A percentile compares a stretch with the other conserved stretches of the same genome.
phyloP scores from a whole-genome alignment of 1,140 invertebrate genomes.

The Microplitis mediator region DNA sequence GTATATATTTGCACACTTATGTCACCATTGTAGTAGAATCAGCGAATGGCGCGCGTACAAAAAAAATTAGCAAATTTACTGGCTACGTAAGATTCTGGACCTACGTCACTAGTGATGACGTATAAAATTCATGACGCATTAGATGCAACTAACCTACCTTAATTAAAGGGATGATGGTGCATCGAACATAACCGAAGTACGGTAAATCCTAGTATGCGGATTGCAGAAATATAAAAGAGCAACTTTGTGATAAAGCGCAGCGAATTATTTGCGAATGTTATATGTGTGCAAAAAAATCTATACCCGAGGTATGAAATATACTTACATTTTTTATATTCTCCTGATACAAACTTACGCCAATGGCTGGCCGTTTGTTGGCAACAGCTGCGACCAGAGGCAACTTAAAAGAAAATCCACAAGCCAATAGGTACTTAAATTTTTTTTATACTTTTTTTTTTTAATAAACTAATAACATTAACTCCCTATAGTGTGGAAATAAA shows the following conservation, averaged over 20 bases:
- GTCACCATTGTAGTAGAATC: background rate
- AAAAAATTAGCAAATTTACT: background rate
- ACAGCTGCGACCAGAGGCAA: constrained; percentile 35
- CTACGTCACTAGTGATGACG: constrained; percentile 16
- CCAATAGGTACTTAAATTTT: background rate
- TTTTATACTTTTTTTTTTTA: too few relatives aligned
- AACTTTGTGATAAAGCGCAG: too few relatives aligned
- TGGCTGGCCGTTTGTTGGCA: constrained; percentile 53
- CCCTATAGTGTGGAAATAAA: too few relatives aligned
- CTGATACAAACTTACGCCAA: constrained; percentile 49
- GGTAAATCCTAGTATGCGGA: constrained; percentile 58
- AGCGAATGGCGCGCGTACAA: background rate
- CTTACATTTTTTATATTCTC: constrained; percentile 34
- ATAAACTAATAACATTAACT: too few relatives aligned
- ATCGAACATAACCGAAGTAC: constrained; percentile 62
- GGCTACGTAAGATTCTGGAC: background rate
- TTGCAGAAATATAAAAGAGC: constrained; percentile 37
- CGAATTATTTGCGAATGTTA: background rate
- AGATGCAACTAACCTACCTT: constrained; percentile 61
- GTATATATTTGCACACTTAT: background rate
- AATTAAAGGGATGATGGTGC: constrained; percentile 59
- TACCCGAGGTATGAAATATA: background rate
- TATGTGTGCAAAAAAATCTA: too few relatives aligned
- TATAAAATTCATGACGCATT: constrained; percentile 28
- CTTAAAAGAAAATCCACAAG: background rate